Conservation (phyloP, 2,888 invertebrate genomes). For the Ochropleura leucogaster region DNA sequence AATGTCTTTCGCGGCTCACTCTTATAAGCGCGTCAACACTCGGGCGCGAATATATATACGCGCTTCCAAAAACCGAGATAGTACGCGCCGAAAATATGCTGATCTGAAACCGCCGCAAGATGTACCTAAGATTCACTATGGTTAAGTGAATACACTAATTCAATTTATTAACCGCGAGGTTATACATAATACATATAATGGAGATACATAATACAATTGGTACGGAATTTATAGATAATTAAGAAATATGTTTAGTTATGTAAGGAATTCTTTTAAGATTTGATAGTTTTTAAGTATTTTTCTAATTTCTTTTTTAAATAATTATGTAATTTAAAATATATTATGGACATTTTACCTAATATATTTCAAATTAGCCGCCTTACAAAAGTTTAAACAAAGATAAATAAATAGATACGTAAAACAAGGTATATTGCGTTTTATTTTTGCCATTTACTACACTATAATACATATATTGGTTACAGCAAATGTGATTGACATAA, state of each 20-base stretch:
- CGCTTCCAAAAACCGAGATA: neutral
- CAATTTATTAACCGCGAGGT: constrained; percentile 2
- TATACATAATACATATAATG: constrained; percentile 33
- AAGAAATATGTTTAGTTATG: constrained; percentile 16
- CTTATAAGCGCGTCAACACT: neutral
- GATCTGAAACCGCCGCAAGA: no score
- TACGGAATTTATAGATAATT: constrained; percentile 41
- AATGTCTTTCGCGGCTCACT: neutral
- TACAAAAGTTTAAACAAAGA: constrained; percentile 42
- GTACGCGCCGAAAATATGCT: neutral
- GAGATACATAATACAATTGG: constrained; percentile 33
- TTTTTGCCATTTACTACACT: neutral
- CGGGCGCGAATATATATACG: neutral
- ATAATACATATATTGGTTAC: no score
- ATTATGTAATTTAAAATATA: constrained; percentile 61
- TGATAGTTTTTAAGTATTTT: constrained; percentile 38
- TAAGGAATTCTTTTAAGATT: constrained; percentile 37
- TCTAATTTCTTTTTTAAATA: constrained; percentile 46
- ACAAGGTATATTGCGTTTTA: constrained; percentile 6
- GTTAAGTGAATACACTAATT: constrained; percentile 23
- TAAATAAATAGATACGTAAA: constrained; percentile 43
- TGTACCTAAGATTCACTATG: constrained; percentile 25
- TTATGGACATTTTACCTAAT: constrained; percentile 53
- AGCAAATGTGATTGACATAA: no score
- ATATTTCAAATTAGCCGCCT: constrained; percentile 64